Evolutionary conservation across 1,140 invertebrate species (phyloP).

Genomic region (Drosophila pectinifera): DNA sequence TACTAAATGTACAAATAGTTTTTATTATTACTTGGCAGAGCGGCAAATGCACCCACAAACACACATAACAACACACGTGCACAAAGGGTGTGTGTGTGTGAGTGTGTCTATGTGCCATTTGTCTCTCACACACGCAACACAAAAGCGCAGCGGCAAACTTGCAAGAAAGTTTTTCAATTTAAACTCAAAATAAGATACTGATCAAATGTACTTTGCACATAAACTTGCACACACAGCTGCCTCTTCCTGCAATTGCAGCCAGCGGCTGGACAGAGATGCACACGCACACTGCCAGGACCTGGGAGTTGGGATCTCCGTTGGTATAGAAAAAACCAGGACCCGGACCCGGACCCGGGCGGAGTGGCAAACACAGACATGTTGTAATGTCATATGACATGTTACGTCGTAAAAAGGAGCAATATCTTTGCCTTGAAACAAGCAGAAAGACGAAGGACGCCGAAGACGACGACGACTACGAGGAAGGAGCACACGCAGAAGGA

Average conservation of each 20-base stretch:
- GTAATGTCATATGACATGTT: slow-evolving; percentile 83
- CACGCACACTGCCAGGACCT: slow-evolving; percentile 9
- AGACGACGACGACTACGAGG: slow-evolving; percentile 13
- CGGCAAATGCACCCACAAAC: slow-evolving; percentile 47
- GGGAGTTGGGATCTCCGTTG: neutral
- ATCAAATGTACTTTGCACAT: slow-evolving; percentile 84
- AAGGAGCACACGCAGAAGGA: slow-evolving; percentile 40
- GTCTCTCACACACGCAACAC: slow-evolving; percentile 76
- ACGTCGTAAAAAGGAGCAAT: slow-evolving; percentile 81
- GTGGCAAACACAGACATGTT: slow-evolving; percentile 67
- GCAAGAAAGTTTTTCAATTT: slow-evolving; percentile 84
- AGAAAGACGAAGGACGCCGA: slow-evolving; percentile 62
- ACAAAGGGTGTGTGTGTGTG: too few species aligned
- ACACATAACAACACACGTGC: slow-evolving; percentile 19
- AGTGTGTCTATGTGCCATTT: slow-evolving; percentile 65
- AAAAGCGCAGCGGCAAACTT: slow-evolving; percentile 77
- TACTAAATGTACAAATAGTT: slow-evolving; percentile 83
- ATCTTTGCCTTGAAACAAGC: slow-evolving; percentile 78
- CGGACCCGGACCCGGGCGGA: slow-evolving; percentile 22
- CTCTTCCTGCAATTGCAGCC: slow-evolving; percentile 52
- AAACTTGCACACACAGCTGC: slow-evolving; percentile 78
- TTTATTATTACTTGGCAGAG: slow-evolving; percentile 81
- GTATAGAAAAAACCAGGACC: slow-evolving; percentile 2
- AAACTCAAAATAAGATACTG: slow-evolving; percentile 84
- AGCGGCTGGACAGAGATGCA: slow-evolving; percentile 67